Evolutionary conservation across 2,888 invertebrate genomes (phyloP), one percentile per base, ranked within the genome.

Genomic region (Cybosia mesomella): DNA sequence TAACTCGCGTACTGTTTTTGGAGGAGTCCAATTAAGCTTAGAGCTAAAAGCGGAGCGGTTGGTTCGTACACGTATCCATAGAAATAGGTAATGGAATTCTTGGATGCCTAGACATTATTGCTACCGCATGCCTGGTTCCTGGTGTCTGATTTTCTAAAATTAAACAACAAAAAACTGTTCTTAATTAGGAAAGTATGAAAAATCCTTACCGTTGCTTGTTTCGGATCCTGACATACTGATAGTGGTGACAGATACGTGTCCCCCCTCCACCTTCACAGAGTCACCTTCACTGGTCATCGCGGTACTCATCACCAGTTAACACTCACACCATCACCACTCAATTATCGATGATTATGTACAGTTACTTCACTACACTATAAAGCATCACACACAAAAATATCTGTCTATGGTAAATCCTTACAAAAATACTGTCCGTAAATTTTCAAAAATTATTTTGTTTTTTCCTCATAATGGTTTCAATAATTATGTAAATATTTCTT

Each of bases 221-320:
- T 96, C 96, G 70, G 95, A 91, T 67, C 96, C 96, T 58, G 96
- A 95, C 90, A 97, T 96, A 88, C 97, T 97, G 92, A 98, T 97
- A 80, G 97, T 97, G 79, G 97, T 98, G 85, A 98, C 97, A 71
- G 97, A 97, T 70, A 98, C 97, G 95, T 98, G 87, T 84, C 93
- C 92, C 79, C 95, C 91, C 89, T 94, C 95, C 82, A 93, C 91
- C 86, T 93, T 93, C 76, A 95, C 92, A 75, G 95, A 85, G 74
- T 95, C 95, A 64, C 92, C 91, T 76, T 95, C 95, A 80, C 89
- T 92, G 83, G 91, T 89, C 89, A 94, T 94, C 83, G 87, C 88
- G 82, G 82, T 81, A 77, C 82, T 90, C 86, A 87, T 88, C 86
- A 83, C 86, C 83, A 73, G 73, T 79, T 81, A 85, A 83, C 79